phyloP scores from a whole-genome alignment of 2,797 vertebrate genomes.

The Aythya fuligula region DNA sequence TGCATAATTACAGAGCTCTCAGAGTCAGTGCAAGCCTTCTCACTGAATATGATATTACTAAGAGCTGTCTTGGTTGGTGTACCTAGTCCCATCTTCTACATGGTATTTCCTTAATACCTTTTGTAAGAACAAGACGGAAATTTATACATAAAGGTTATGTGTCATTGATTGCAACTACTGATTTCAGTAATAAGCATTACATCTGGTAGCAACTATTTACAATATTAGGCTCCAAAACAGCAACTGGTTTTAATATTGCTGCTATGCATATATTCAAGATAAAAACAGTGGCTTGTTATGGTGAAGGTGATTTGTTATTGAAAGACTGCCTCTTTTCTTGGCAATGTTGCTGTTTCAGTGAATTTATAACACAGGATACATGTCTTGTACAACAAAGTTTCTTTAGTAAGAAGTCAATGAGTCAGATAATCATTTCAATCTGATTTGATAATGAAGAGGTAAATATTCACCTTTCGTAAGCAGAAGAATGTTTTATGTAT shows the following conservation, averaged over 20 bases:
- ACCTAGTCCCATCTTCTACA: neutral
- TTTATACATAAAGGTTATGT: neutral
- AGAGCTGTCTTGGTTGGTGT: constrained; percentile 18
- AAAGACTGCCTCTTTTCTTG: constrained; percentile 32
- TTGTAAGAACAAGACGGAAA: neutral
- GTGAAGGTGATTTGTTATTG: constrained; percentile 22
- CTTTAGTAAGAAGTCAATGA: constrained; percentile 4
- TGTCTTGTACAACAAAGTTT: constrained; percentile 4
- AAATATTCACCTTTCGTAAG: constrained; percentile 7
- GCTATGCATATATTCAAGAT: neutral
- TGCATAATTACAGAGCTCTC: constrained; percentile 25
- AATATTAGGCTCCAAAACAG: neutral
- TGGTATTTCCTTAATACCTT: neutral
- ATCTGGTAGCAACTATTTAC: constrained; percentile 21
- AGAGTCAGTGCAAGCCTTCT: constrained; percentile 12
- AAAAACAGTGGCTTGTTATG: neutral
- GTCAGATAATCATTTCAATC: constrained; percentile 16
- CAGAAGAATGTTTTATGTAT: neutral
- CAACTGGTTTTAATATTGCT: neutral
- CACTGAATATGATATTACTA: constrained; percentile 8
- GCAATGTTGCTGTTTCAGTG: constrained; percentile 12
- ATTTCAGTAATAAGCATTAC: constrained; percentile 3
- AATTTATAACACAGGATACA: neutral
- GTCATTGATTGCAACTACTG: neutral
- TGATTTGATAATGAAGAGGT: constrained; percentile 15